Percentiles rank a stretch among this genome's conserved stretches.
These are phyloP conservation scores for Nephrotoma appendiculata DNA, from an alignment of 2,888 invertebrate genomes.

Conservation along the genomic window DNA sequence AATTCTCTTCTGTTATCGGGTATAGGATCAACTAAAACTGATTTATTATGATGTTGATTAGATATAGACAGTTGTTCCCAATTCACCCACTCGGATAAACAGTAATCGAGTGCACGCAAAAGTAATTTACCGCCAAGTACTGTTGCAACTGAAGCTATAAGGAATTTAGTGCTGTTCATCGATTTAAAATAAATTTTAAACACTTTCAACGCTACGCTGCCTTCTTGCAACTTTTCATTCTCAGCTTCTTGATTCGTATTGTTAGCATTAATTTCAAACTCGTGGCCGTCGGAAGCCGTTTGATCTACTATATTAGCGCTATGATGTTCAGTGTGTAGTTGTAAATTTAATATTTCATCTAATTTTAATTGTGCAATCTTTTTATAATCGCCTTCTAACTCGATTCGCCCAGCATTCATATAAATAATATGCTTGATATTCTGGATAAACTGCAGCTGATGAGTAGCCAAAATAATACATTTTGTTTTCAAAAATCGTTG, in stretches of 20 bases:
- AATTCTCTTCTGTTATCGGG: slow-evolving; percentile 20
- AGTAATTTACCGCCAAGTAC: slow-evolving; percentile 38
- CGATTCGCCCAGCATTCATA: slow-evolving; percentile 33
- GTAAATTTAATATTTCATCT: background rate
- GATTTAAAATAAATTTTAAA: slow-evolving; percentile 40
- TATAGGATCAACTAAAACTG: background rate
- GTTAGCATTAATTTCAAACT: background rate
- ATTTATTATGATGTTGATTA: background rate
- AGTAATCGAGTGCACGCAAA: slow-evolving; percentile 51
- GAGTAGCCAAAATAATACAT: slow-evolving; percentile 56
- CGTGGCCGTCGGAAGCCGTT: no score
- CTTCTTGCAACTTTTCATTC: slow-evolving; percentile 36
- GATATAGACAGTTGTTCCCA: slow-evolving; percentile 20
- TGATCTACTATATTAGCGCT: no score
- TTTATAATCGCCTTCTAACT: slow-evolving; percentile 28
- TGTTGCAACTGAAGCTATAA: slow-evolving; percentile 35
- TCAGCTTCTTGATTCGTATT: slow-evolving; percentile 19
- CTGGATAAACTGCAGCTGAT: slow-evolving; percentile 48
- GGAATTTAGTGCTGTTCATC: slow-evolving; percentile 36
- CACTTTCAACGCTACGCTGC: slow-evolving; percentile 43
- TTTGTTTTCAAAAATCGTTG: slow-evolving; percentile 42
- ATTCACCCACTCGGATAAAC: slow-evolving; percentile 48
- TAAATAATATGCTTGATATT: slow-evolving; percentile 39
- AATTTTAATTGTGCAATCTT: slow-evolving; percentile 20
- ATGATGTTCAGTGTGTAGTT: no score